Evolutionary conservation across 2,113 vertebrate genomes (phyloP).

Genomic region (Megaceryle torquata): DNA sequence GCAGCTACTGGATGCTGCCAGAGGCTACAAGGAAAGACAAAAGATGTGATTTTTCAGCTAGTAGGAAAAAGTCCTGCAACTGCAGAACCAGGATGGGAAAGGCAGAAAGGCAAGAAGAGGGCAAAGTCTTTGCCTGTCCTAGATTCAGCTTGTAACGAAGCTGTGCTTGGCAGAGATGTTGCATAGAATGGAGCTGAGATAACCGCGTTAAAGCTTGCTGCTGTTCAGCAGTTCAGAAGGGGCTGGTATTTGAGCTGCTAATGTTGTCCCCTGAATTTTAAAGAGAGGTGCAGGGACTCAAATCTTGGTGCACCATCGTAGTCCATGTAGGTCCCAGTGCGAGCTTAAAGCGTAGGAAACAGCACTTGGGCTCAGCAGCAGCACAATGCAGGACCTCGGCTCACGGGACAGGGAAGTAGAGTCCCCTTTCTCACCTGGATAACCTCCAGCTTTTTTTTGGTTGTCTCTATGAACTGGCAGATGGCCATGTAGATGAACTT

Average conservation of each 20-base stretch:
- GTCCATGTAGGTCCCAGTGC: neutral
- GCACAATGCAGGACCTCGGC: neutral
- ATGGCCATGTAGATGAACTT: constrained; percentile 97
- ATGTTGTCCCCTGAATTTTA: neutral
- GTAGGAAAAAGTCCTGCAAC: neutral
- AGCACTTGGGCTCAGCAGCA: neutral
- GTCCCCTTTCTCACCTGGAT: constrained; percentile 72
- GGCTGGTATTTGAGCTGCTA: neutral
- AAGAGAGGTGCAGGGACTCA: neutral
- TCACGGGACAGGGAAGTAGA: neutral
- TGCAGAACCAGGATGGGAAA: neutral
- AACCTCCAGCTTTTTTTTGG: constrained; percentile 81
- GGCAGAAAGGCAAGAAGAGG: neutral
- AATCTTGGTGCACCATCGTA: neutral
- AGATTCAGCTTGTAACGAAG: neutral
- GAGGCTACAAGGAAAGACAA: neutral
- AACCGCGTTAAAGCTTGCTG: neutral
- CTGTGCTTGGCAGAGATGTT: neutral
- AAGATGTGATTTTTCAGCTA: neutral
- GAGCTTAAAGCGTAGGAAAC: neutral
- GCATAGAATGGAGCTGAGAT: neutral
- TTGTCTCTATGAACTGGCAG: constrained; percentile 88
- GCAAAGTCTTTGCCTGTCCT: neutral
- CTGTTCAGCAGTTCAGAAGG: neutral
- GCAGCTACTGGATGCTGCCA: neutral